A percentile compares a stretch with the other conserved stretches of the same genome.
phyloP scores from a whole-genome alignment of 2,113 vertebrate genomes.

The Urocitellus parryii region DNA sequence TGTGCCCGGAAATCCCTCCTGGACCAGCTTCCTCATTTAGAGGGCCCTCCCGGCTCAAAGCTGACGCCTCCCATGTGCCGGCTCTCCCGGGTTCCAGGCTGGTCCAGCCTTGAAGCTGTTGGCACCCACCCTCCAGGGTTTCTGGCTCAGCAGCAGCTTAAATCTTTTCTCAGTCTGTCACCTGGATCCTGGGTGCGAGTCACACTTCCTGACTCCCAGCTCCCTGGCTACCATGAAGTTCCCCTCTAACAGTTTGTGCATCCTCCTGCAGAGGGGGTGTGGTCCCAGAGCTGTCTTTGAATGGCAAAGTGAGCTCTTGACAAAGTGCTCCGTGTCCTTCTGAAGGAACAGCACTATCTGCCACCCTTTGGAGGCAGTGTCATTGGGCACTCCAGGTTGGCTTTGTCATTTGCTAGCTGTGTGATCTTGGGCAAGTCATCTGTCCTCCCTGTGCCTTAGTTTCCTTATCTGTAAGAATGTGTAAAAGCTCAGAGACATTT shows the following conservation, averaged over 20 bases:
- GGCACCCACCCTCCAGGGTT: not conserved
- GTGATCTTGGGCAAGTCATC: not conserved
- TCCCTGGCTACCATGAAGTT: not conserved
- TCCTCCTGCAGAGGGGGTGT: not conserved
- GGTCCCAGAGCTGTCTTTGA: not conserved
- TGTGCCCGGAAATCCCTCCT: not conserved
- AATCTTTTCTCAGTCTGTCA: not conserved
- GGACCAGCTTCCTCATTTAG: not conserved
- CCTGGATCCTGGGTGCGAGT: not conserved
- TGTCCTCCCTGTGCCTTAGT: not conserved
- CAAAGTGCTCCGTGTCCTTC: not conserved
- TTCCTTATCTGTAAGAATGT: not conserved
- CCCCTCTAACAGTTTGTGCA: not conserved
- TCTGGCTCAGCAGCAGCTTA: not conserved
- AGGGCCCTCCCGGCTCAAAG: rapidly evolving
- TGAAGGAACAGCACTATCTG: too few species aligned
- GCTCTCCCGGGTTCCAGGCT: not conserved
- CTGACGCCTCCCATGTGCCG: too few species aligned
- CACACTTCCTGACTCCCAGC: not conserved
- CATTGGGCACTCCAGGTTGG: not conserved
- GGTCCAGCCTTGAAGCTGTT: not conserved
- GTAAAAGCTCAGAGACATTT: not conserved
- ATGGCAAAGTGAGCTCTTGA: not conserved
- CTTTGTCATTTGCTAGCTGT: not conserved
- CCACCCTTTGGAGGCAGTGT: not conserved